Evolutionary conservation across 92 coral and sea anemone species (phyloP).

Genomic region (Meandrina meandrites): DNA sequence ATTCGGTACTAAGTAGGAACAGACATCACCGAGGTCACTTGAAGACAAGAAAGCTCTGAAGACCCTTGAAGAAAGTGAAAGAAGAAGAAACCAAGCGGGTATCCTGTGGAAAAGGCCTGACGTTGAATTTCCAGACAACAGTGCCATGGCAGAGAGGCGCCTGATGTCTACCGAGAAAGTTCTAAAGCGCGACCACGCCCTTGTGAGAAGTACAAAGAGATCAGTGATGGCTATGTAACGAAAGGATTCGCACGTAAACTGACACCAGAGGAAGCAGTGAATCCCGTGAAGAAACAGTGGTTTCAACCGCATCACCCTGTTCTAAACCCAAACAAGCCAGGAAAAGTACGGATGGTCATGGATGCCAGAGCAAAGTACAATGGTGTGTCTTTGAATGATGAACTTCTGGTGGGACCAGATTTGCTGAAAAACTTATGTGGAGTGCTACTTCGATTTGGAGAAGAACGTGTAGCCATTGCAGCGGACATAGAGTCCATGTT

Average conservation of each 20-base stretch:
- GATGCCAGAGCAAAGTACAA: conserved; percentile 41
- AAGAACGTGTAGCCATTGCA: conserved; percentile 19
- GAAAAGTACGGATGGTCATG: conserved; percentile 35
- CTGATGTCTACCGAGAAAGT: background rate
- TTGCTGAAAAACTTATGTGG: conserved; percentile 34
- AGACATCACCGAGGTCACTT: background rate
- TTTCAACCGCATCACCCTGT: conserved; percentile 47
- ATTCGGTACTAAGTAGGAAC: background rate
- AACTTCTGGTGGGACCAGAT: conserved; percentile 38
- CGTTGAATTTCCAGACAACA: background rate
- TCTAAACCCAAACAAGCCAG: conserved; percentile 35
- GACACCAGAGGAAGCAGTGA: conserved; percentile 28
- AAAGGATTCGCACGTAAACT: conserved; percentile 40
- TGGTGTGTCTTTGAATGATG: conserved; percentile 33
- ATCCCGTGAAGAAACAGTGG: conserved; percentile 25
- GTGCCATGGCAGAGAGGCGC: background rate
- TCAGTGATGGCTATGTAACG: conserved; percentile 31
- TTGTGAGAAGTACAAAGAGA: conserved; percentile 32
- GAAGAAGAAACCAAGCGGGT: background rate
- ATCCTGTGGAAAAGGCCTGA: background rate
- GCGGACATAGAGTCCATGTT: conserved; percentile 42
- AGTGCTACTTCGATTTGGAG: conserved; percentile 35
- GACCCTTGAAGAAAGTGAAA: background rate
- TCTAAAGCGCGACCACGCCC: conserved; percentile 25
- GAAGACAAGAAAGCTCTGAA: background rate